Evolutionary conservation across 2,888 invertebrate genomes (phyloP).

Genomic region (Litoditis marina): DNA sequence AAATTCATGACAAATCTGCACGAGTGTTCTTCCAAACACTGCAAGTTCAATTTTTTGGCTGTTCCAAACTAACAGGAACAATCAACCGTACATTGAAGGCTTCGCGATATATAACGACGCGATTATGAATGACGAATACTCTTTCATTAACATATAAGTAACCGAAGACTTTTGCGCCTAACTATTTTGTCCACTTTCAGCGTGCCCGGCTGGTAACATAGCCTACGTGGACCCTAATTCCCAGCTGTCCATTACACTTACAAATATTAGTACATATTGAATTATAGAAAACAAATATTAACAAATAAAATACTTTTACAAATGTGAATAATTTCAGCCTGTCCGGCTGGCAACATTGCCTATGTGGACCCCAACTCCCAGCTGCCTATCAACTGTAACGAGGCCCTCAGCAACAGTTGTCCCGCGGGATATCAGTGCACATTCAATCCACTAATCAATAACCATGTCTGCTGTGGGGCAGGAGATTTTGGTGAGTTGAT

Average conservation of each 20-base stretch:
- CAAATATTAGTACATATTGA: too few species aligned
- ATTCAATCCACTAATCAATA: constrained; percentile 40
- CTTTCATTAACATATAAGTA: too few species aligned
- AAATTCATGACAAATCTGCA: too few species aligned
- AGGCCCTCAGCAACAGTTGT: constrained; percentile 38
- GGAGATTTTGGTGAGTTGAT: constrained; percentile 32
- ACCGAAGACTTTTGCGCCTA: background rate
- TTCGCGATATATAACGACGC: too few species aligned
- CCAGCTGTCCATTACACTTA: constrained; percentile 42
- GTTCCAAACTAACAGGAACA: too few species aligned
- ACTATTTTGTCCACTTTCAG: constrained; percentile 11
- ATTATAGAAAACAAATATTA: too few species aligned
- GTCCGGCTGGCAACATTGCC: constrained; percentile 47
- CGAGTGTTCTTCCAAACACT: too few species aligned
- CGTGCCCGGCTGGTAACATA: constrained; percentile 47
- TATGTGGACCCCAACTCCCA: constrained; percentile 51
- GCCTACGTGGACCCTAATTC: constrained; percentile 51
- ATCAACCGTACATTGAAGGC: too few species aligned
- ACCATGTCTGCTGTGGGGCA: constrained; percentile 54
- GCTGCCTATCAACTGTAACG: constrained; percentile 48
- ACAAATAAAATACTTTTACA: too few species aligned
- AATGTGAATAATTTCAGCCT: too few species aligned
- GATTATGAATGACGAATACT: too few species aligned
- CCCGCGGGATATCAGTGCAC: constrained; percentile 40
- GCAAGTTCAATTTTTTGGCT: too few species aligned